Conservation (phyloP, 2,113 vertebrate species). For the Pelecanus crispus region DNA sequence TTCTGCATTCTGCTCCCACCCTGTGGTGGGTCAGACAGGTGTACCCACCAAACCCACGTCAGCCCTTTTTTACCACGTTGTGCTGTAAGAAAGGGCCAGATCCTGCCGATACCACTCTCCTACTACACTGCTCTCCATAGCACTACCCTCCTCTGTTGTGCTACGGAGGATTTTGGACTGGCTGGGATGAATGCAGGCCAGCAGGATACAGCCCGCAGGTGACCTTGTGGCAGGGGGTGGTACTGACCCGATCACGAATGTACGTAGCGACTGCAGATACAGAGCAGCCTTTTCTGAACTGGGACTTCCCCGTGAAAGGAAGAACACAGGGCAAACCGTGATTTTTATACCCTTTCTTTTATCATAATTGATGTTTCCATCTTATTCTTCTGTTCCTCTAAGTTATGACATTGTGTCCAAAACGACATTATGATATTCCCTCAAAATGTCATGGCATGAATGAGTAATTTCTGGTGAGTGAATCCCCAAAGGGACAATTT, state of each 20-base stretch:
- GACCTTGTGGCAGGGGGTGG: not conserved
- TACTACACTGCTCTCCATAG: fast-evolving
- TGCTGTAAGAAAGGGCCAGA: not conserved
- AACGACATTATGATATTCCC: slow-evolving; percentile 42
- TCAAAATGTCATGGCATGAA: slow-evolving; percentile 54
- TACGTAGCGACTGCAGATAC: fast-evolving
- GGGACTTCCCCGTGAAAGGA: not conserved
- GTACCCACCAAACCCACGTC: fast-evolving
- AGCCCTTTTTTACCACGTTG: not conserved
- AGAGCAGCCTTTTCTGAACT: not conserved
- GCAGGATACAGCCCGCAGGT: not conserved
- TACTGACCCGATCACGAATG: not conserved
- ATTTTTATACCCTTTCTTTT: slow-evolving; percentile 29
- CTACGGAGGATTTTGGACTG: not conserved
- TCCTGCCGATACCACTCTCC: not conserved
- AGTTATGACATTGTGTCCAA: slow-evolving; percentile 52
- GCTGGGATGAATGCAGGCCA: not conserved
- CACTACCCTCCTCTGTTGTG: not conserved
- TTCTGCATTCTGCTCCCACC: not conserved
- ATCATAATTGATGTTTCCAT: slow-evolving; percentile 16
- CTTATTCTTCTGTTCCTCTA: slow-evolving; percentile 36
- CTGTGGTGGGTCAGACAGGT: not conserved
- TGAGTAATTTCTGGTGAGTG: slow-evolving; percentile 22
- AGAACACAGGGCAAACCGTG: not conserved
- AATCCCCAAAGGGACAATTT: slow-evolving; percentile 43